Base-by-base conservation (phyloP, 2,113 vertebrate genomes). In the Neomonachus schauinslandi region DNA sequence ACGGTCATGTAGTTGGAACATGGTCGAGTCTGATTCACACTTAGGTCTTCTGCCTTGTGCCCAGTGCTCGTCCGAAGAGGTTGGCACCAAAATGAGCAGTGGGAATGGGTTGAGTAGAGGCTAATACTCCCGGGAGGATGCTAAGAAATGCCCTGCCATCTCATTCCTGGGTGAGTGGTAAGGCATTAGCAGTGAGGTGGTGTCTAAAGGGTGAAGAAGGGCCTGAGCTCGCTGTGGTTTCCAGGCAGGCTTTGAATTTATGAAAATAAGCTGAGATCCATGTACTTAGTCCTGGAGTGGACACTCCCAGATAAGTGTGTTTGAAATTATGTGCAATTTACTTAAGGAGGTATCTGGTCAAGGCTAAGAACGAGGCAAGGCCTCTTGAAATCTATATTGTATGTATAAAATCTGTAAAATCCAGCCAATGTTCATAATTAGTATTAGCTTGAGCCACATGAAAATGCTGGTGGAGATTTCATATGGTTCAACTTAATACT, bases 391-490 rank as follows among this genome's bases (percentile, higher is more conserved):
- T 94, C 31, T 94, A 77, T 72, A 94, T 61, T 81, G 0, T 28
- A 89, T 91, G 76, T 85, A 93, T 85, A 95, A 98, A 87, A 89
- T 89, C 67, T 91, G n/a, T 87, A 74, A 88, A 95, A 74, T 46
- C 33, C 42, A 97, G 55, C 33, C 87, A 94, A 46, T 92, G 80
- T 92, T 97, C 93, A 76, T 96, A 94, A 94, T 96, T 97, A 86
- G 55, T 87, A 74, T 92, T 94, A 80, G 46, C n/a, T 59, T 92
- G 74, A 84, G 49, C 67, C 80, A 65, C 39, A 53, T 86, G 85
- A 96, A 98, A 95, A 96, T 94, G 33, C 15, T 84, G 74, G 83
- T 92, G 28, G 39, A 86, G 51, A 92, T 81, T 85, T 98, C 51
- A 84, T 91, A 91, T 85, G 84, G 49, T 94, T 96, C 53, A 88